Base-by-base conservation (phyloP, 2,888 invertebrate species). In the Torymus tubicola region DNA sequence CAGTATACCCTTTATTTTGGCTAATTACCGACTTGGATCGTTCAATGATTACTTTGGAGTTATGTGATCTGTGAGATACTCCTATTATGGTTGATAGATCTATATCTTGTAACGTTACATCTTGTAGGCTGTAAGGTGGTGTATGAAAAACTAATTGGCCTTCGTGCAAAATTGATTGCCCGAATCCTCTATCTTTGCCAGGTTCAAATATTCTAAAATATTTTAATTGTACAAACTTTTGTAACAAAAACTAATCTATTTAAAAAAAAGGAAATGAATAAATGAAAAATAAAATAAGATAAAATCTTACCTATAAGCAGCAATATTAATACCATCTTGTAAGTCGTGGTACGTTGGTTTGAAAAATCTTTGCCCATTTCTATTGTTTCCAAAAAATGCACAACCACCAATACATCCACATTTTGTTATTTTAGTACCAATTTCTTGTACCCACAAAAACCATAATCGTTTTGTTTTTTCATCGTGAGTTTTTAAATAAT, bases 381-480 rank as follows among this genome's bases (percentile, higher is more conserved):
- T 94, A 90, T 98, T 98, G 75, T 94, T 95, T 2, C 98, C 99
- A 89, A 99, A 99, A 92, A 99, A 99, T 13, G 93, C 93, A 88
- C 98, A 98, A 0, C 98, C 98, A 2, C 99, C 99, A 52, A 96
- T 95, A 90, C 99, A 99, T 0, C 99, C 99, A 89, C 99, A 99
- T 85, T 96, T 96, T 0, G 94, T 92, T 79, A 93, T 92, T 84
- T 94, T 94, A 2, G 93, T 93, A 70, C 89, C 90, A 65, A 91
- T 90, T 85, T 95, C 95, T 18, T 92, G 92, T 0, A 96, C 95
- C 99, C 99, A 99, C 42, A 99, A 91, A 89, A 99, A 99, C 97
- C 98, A 98, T 55, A 99, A 92, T 78, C 98, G 93, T 88, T 96
- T 96, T 0, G 95, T 94, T 85, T 95, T 94, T 24, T 95, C 95